Evolutionary conservation across 2,888 invertebrate genomes (phyloP).

Genomic region (Trisateles emortualis): DNA sequence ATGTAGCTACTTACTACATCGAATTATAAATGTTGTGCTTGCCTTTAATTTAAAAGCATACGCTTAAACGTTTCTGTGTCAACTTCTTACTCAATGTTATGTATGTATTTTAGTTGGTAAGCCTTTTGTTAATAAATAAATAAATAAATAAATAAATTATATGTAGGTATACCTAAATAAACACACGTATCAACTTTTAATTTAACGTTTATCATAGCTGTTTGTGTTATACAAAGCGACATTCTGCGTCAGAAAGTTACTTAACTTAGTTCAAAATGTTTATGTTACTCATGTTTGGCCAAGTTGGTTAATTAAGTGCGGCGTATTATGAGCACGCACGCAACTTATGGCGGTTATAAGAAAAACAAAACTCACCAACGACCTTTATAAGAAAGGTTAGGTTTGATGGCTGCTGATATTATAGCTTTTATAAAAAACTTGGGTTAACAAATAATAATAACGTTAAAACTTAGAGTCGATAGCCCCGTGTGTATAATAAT

Average conservation of each 20-base stretch:
- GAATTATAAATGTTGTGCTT: no score
- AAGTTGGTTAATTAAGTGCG: slow-evolving; percentile 72
- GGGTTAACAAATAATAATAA: slow-evolving; percentile 9
- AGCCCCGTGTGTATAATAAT: not conserved
- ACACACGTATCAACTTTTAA: slow-evolving; percentile 46
- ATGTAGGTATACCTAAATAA: slow-evolving; percentile 34
- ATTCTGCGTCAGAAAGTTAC: slow-evolving; percentile 62
- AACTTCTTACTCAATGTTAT: no score
- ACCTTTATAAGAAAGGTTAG: slow-evolving; percentile 26
- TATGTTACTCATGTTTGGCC: slow-evolving; percentile 69
- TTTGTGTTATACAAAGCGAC: slow-evolving; percentile 40
- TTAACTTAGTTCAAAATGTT: slow-evolving; percentile 66
- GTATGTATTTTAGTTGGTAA: no score
- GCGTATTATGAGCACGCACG: slow-evolving; percentile 73
- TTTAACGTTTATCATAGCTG: slow-evolving; percentile 43
- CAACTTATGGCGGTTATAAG: slow-evolving; percentile 56
- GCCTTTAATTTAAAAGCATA: no score
- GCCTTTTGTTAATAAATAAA: no score
- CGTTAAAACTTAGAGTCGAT: not conserved
- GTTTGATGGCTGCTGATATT: slow-evolving; percentile 11
- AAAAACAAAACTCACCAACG: slow-evolving; percentile 59
- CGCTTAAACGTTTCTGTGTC: no score
- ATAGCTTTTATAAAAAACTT: slow-evolving; percentile 5
- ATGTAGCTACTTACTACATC: no score
- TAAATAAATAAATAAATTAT: no score